These are phyloP conservation scores for Denticeps clupeoides DNA, from an alignment of 2,797 vertebrate species.

Conservation along the genomic window DNA sequence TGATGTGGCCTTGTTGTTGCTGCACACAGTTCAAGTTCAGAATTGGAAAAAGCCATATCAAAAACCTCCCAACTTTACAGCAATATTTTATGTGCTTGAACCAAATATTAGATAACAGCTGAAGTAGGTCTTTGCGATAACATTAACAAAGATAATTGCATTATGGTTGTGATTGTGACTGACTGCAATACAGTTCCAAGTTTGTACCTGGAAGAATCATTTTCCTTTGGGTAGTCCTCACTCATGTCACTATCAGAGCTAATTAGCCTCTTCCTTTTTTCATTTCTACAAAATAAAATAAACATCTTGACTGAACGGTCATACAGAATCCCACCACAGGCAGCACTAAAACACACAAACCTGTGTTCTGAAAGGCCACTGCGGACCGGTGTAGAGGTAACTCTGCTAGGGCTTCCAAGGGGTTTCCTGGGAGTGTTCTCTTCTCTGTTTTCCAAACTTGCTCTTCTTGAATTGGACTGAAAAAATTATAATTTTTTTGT, in stretches of 20 bases:
- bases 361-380: slow-evolving; percentile 80
- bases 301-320: neutral
- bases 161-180: neutral
- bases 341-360: slow-evolving; percentile 36
- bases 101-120: neutral
- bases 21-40: slow-evolving; percentile 42
- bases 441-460: slow-evolving; percentile 69
- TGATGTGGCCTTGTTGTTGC: slow-evolving; percentile 87
- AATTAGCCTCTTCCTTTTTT: slow-evolving; percentile 82
- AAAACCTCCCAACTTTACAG: neutral
- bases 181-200: too few species aligned
- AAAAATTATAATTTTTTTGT: neutral
- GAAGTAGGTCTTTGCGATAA: too few species aligned
- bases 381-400: slow-evolving; percentile 67
- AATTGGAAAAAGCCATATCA: neutral
- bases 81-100: neutral
- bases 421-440: slow-evolving; percentile 74
- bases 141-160: too few species aligned
- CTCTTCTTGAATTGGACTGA: slow-evolving; percentile 70
- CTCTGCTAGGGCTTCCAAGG: slow-evolving; percentile 69
- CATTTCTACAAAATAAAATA: slow-evolving; percentile 49
- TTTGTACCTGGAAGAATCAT: slow-evolving; percentile 89
- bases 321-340: neutral
- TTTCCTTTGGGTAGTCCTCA: slow-evolving; percentile 97
- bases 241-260: slow-evolving; percentile 72